Base-by-base conservation (phyloP, 1,140 invertebrate genomes). In the Formica exsecta region DNA sequence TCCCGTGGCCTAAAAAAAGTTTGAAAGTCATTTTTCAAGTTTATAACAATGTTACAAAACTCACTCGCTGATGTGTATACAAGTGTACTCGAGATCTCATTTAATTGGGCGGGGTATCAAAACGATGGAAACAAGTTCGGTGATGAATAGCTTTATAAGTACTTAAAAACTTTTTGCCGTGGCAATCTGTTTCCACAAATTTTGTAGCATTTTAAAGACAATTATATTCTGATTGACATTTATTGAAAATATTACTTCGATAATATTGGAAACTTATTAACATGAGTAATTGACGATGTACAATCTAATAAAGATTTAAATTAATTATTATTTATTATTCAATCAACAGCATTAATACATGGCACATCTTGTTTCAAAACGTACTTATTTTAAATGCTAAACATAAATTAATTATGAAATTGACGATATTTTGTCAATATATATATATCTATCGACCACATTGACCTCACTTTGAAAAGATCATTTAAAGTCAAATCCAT, bases 101-200 rank as follows among this genome's bases (percentile, higher is more conserved):
- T 64, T 80, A 68, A 80, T 80, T 80, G 48, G 44, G 48, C 32
- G 32, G 32, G 19, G 54, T 64, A 66, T 68, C 61, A 77, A 65
- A 32, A 57, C 41, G 64, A 70, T 32, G 44, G 64, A 41, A 80
- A 70, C 76, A 57, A 80, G 44, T 38, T 22, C 32, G 32, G 16
- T 79, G 64, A 80, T 38, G 54, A 80, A 80, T 70, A 22, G 22
- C 9, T 80, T 70, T 80, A 57, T 80, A 80, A 80, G 36, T n/a
- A 70, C 44, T 54, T 65, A 51, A 70, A n/a, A 54, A 80, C 41
- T 68, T 25, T 19, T 38, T 6, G 7, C 3, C 25, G n/a, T 16
- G 51, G 11, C n/a, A 38, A 19, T 80, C 13, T 19, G 5, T 36
- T 57, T 25, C 7, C 8, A 70, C 22, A 9, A 36, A n/a, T 62